A percentile compares a stretch with the other conserved stretches of the same genome.
Evolutionary conservation across 2,797 vertebrate genomes (phyloP).

Genomic region (Pantherophis vulpinus): DNA sequence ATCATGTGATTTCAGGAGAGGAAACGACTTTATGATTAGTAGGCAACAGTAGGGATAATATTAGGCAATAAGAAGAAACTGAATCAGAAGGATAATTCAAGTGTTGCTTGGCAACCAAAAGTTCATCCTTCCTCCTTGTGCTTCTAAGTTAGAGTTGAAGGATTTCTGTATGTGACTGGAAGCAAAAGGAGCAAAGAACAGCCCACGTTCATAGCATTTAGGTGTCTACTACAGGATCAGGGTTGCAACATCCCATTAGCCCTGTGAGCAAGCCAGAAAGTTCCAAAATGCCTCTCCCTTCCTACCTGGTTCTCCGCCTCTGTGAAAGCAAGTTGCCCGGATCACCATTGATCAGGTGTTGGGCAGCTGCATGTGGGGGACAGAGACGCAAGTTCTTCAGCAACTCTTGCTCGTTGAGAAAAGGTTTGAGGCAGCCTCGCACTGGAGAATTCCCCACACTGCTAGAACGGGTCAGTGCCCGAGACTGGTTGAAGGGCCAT

Average conservation of each 20-base stretch:
- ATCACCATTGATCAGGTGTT: conserved; percentile 61
- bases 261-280: not conserved
- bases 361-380: conserved; percentile 61
- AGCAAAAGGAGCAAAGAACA: not conserved
- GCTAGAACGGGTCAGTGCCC: conserved; percentile 63
- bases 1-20: not conserved
- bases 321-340: conserved; percentile 56
- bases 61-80: not conserved
- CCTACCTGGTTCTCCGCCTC: conserved; percentile 51
- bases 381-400: conserved; percentile 65
- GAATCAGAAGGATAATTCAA: not conserved
- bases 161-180: not conserved
- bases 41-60: not conserved
- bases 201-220: not conserved
- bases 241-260: not conserved
- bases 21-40: not conserved
- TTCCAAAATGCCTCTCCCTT: too few species aligned
- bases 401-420: conserved; percentile 66
- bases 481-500: conserved; percentile 69
- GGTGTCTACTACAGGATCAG: not conserved
- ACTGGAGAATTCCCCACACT: conserved; percentile 65
- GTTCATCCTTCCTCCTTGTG: not conserved
- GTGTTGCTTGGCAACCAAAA: not conserved
- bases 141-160: not conserved
- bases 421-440: conserved; percentile 63